Evolutionary conservation across 2,113 vertebrate genomes (phyloP).

Genomic region (Nanorana parkeri): DNA sequence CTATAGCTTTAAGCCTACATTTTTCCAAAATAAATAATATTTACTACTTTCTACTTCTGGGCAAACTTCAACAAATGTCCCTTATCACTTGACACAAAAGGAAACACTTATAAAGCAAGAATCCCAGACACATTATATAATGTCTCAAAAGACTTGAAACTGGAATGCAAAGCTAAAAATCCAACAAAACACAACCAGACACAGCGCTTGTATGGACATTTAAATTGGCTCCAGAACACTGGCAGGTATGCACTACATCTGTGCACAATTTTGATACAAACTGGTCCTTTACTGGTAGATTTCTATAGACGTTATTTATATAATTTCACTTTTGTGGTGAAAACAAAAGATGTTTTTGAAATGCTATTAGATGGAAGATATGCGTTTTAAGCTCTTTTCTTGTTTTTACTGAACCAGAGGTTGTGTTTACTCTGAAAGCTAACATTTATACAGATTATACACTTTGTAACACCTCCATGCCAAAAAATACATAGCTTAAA

Average conservation of each 20-base stretch:
- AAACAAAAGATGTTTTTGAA: constrained; percentile 59
- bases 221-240: neutral
- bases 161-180: constrained; percentile 30
- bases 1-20: neutral
- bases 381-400: constrained; percentile 61
- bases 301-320: constrained; percentile 4
- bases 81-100: constrained; percentile 47
- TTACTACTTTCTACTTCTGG: constrained; percentile 1
- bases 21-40: constrained; percentile 11
- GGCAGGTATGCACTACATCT: constrained; percentile 28
- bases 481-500: constrained; percentile 70
- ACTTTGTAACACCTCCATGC: constrained; percentile 60
- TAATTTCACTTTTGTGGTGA: constrained; percentile 42
- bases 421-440: constrained; percentile 72
- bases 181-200: neutral
- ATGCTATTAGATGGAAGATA: constrained; percentile 59
- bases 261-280: constrained; percentile 13
- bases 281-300: neutral
- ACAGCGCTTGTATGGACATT: constrained; percentile 17
- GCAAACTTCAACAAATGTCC: constrained; percentile 5
- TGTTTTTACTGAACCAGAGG: constrained; percentile 64
- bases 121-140: constrained; percentile 51
- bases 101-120: constrained; percentile 29
- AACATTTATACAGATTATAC: constrained; percentile 70
- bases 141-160: constrained; percentile 44